A percentile compares a stretch with the other conserved stretches of the same genome.
Conservation (phyloP, 2,888 invertebrate species). For the Calameuta idolon region DNA sequence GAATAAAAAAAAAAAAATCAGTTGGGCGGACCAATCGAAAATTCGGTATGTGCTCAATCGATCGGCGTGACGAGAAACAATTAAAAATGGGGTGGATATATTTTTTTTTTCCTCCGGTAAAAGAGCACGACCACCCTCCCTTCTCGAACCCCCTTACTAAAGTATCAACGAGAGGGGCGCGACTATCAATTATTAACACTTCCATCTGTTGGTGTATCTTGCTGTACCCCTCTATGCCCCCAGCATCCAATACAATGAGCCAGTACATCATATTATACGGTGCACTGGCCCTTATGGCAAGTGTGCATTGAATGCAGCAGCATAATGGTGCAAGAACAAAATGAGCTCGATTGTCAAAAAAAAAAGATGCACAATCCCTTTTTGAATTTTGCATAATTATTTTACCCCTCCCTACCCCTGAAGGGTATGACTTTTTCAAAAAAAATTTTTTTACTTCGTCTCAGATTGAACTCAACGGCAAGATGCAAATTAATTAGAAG, state of each 20-base stretch:
- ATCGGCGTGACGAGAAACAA: conserved; percentile 30
- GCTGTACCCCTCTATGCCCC: conserved; percentile 33
- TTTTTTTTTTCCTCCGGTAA: conserved; percentile 28
- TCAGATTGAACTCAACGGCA: not conserved
- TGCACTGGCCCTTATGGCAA: conserved; percentile 46
- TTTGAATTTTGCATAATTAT: not conserved
- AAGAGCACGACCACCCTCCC: conserved; percentile 14
- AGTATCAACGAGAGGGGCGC: conserved; percentile 56
- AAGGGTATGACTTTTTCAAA: not conserved
- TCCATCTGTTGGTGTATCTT: conserved; percentile 65
- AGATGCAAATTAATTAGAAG: not conserved
- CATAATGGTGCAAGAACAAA: conserved; percentile 24
- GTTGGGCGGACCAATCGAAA: not conserved
- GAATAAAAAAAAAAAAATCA: not conserved
- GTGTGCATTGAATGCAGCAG: conserved; percentile 24
- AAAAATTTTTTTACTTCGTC: not conserved
- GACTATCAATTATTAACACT: conserved; percentile 66
- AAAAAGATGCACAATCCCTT: not conserved
- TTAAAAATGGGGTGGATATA: conserved; percentile 24
- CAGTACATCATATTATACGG: conserved; percentile 53
- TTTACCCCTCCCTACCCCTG: not conserved
- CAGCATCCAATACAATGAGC: conserved; percentile 38
- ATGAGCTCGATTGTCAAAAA: conserved; percentile 37
- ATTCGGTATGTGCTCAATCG: not conserved
- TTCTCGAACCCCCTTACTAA: conserved; percentile 15